Base-by-base conservation (phyloP, 2,888 invertebrate species). In the Carcina quercana region DNA sequence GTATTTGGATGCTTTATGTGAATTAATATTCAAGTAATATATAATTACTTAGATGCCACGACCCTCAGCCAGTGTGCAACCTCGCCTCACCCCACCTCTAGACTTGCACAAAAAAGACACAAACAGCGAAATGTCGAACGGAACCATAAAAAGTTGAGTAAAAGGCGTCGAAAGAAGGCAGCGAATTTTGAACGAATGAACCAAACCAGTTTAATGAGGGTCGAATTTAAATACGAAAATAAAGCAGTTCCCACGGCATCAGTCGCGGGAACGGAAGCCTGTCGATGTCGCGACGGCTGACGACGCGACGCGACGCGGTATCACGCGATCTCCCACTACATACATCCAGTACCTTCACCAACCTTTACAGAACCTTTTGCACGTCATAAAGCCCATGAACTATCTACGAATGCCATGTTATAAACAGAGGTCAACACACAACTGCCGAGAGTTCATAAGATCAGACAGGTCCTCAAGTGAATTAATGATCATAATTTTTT, bases 81-180 rank as follows among this genome's bases (percentile, higher is more conserved):
- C n/a, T n/a, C 59, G 50, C 57, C 45, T 38, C 49, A 49, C 47
- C 57, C 55, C 65, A 61, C 65, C n/a, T 75, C 71, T 76, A 75
- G 73, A 76, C 71, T 64, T 50, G 37, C 34, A 61, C 66, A 66
- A 68, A 67, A 63, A 66, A 62, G 65, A 67, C 64, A 67, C 69
- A 67, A 69, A 71, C 76, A 73, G 73, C 73, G 72, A 64, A 78
- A 80, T 76, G 75, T 82, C 74, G 79, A 80, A 79, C 79, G 78
- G 82, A 80, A 75, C 78, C 68, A 80, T 76, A 82, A 82, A 82
- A 82, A 79, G 75, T 75, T 71, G 78, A 80, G 83, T 79, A 80
- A 82, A 82, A 83, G 80, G 80, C 82, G 82, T 74, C 80, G 80
- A 82, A 82, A 80, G 79, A 70, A 80, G 82, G 82, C 83, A 80